Base-by-base conservation (phyloP, 2,113 vertebrate genomes). In the mouse (Mus musculus) region DNA sequence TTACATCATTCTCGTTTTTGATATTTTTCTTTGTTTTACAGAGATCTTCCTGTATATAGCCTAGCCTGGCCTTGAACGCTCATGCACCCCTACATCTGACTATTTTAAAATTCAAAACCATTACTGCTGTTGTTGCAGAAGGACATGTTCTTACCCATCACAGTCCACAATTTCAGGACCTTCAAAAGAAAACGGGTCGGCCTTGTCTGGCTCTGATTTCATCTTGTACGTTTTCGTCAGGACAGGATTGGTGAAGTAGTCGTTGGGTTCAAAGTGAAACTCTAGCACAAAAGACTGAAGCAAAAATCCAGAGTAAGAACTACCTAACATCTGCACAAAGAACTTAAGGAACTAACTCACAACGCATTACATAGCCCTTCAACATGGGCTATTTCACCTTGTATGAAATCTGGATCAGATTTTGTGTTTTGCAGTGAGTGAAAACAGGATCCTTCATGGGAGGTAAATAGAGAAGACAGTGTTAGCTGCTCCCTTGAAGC, bases 181-280 rank as follows among this genome's bases (percentile, higher is more conserved):
- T 98, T 99, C 99, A 26, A 99, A 99, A 19, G 99, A 99, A 96
- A 99, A 99, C 0, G 99, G 99, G 42, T 99, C 99, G 0, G 98
- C 96, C 49, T 99, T 97, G 63, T 99, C 99, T 10, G 99, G 99
- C 96, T 99, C 99, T 0, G 99, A 99, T 97, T 99, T 99, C 99
- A 99, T 99, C 98, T 99, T 99, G 99, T 99, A 99, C 0, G 99
- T 99, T 98, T 99, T 99, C 42, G 99, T 99, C 98, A 99, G 99
- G 94, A 99, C 97, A 49, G 99, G 96, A 89, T 99, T 99, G 98
- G 99, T 99, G 88, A 99, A 99, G 99, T 99, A 99, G 95, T 99
- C 98, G 75, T 99, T 99, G 93, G 99, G 98, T 97, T 99, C 99
- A 61, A 99, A 99, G 98, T 99, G 99, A 98, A 99, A 99, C 98